Evolutionary conservation across 1,140 invertebrate species (phyloP), one percentile per base, ranked within the genome.

Genomic region (Caenorhabditis latens): DNA sequence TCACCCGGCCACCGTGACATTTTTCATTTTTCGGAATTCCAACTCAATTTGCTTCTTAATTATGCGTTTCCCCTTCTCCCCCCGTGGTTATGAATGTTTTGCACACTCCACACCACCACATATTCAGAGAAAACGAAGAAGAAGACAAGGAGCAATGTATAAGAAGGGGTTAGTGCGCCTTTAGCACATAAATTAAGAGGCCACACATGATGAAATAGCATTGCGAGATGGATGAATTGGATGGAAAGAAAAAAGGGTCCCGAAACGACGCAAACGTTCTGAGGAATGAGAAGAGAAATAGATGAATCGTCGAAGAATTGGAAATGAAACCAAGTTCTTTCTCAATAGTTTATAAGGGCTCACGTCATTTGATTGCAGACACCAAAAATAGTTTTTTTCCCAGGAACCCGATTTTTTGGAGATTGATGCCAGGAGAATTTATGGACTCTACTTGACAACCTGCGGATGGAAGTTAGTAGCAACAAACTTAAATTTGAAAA

Each of bases 161-260:
- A n/a, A 79, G 71, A 53, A 24, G 40, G 46, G n/a, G 71, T 79
- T 79, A 79, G n/a, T 53, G 71, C 43, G 9, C 21, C 46, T 79
- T 79, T 79, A 53, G 71, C 71, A 79, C 71, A 79, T 79, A 79
- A 79, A 79, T 79, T 79, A 79, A 79, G 46, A 79, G 71, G 71
- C 71, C 71, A 50, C 71, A 79, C 46, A 79, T 79, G 71, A 79
- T 79, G 71, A 79, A 79, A 79, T 50, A 79, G 71, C 46, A 50
- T 50, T 50, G n/a, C 19, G 21, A 48, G n/a, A 53, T 24, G 71
- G n/a, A 79, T 50, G 71, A 24, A 48, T 50, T 11, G 46, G 9
- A 53, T 16, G 50, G 9, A 16, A 53, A 53, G 50, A 53, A 53
- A 53, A 53, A 53, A 16, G 16, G 50, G 16, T 11, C 16, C 13